These are phyloP conservation scores for Hydractinia symbiolongicarpus DNA, from an alignment of 30 jellyfish, hydroid and myxozoan species.

Conservation along the genomic window DNA sequence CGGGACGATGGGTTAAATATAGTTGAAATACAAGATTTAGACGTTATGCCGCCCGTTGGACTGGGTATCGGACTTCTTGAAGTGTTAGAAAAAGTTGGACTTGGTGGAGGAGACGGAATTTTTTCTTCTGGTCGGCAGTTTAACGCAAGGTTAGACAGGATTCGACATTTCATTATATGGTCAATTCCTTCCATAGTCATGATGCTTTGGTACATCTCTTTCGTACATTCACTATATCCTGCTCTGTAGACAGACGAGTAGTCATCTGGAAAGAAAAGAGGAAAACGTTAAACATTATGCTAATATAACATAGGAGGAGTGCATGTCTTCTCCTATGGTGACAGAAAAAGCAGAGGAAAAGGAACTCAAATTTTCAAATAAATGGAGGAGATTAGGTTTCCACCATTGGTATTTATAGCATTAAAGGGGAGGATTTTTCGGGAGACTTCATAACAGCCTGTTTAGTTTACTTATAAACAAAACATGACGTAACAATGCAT, in stretches of 20 bases:
- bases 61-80: conserved; percentile 10
- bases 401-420: no score
- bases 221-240: conserved; percentile 73
- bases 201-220: conserved; percentile 50
- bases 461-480: no score
- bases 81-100: conserved; percentile 28
- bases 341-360: no score
- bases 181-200: conserved; percentile 76
- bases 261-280: conserved; percentile 42
- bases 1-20: background rate
- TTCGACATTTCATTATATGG: conserved; percentile 46
- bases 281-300: background rate
- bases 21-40: background rate
- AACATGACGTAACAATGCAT: no score
- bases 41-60: background rate
- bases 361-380: no score
- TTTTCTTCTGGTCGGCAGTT: background rate
- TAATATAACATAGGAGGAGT: no score
- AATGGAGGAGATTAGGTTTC: no score
- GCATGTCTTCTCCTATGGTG: no score
- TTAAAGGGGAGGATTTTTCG: no score
- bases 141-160: conserved; percentile 52
- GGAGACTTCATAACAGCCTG: no score
- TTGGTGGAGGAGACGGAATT: conserved; percentile 30
- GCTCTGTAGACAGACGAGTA: conserved; percentile 58